Percentiles rank a stretch among this genome's conserved stretches.
Conservation (phyloP, 1,140 invertebrate species). For the Bombus sylvicola region DNA sequence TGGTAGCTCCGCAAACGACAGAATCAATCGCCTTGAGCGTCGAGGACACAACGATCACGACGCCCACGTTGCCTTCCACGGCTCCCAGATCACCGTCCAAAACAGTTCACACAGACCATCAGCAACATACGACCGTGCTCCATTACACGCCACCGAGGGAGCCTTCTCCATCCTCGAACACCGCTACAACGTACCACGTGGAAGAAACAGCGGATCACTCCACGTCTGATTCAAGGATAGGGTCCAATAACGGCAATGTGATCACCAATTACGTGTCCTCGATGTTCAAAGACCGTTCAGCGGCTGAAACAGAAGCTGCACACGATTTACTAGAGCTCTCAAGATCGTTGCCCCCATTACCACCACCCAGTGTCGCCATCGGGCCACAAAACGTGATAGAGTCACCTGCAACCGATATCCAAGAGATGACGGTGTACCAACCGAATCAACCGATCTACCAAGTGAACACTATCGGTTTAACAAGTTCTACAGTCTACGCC, state of each 20-base stretch:
- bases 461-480: slow-evolving; percentile 71
- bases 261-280: slow-evolving; percentile 54
- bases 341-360: slow-evolving; percentile 89
- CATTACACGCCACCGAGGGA: slow-evolving; percentile 24
- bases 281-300: slow-evolving; percentile 86
- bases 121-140: background rate
- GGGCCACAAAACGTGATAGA: slow-evolving; percentile 81
- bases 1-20: background rate
- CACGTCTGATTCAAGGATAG: slow-evolving; percentile 28
- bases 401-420: slow-evolving; percentile 79
- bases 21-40: slow-evolving; percentile 7
- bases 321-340: slow-evolving; percentile 93
- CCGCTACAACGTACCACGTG: slow-evolving; percentile 31
- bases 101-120: background rate
- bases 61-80: slow-evolving; percentile 25
- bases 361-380: slow-evolving; percentile 85
- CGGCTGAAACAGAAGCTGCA: slow-evolving; percentile 92
- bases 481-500: slow-evolving; percentile 38
- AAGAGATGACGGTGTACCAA: slow-evolving; percentile 81
- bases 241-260: slow-evolving; percentile 12
- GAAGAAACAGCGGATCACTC: slow-evolving; percentile 17
- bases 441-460: slow-evolving; percentile 78
- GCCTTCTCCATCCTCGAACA: slow-evolving; percentile 30
- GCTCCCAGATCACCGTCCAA: slow-evolving; percentile 16
- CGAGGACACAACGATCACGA: slow-evolving; percentile 19